phyloP scores from a whole-genome alignment of 1,140 invertebrate genomes.

The Amphibalanus amphitrite region DNA sequence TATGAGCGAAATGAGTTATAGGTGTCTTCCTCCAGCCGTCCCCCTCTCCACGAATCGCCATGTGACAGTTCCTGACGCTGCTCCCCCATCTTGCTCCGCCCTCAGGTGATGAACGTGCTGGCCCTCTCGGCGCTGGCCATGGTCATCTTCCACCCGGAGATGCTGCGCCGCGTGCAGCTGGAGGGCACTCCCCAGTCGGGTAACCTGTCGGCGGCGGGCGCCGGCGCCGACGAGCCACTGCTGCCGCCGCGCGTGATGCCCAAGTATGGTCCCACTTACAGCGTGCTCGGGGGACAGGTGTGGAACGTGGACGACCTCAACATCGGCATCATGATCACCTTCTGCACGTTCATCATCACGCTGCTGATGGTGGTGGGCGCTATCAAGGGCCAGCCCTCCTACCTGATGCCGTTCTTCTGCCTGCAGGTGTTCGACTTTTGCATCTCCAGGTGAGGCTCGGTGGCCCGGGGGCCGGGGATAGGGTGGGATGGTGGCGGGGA shows the following conservation, averaged over 20 bases:
- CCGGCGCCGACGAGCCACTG: slow-evolving; percentile 9
- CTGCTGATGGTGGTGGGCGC: slow-evolving; percentile 65
- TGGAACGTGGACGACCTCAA: slow-evolving; percentile 43
- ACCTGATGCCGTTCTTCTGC: slow-evolving; percentile 72
- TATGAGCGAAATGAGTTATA: too few species aligned
- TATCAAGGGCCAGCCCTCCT: slow-evolving; percentile 54
- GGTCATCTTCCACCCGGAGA: slow-evolving; percentile 46
- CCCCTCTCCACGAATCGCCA: too few species aligned
- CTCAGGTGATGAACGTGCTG: slow-evolving; percentile 49
- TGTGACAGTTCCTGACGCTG: not conserved
- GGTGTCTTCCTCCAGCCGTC: not conserved
- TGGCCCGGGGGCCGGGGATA: too few species aligned
- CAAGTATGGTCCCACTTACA: not conserved
- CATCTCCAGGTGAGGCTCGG: slow-evolving; percentile 50
- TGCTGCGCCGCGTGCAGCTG: slow-evolving; percentile 8
- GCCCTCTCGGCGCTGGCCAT: slow-evolving; percentile 47
- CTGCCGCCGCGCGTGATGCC: slow-evolving; percentile 8
- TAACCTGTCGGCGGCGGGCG: slow-evolving; percentile 10
- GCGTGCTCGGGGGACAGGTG: not conserved
- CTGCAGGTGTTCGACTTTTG: slow-evolving; percentile 76
- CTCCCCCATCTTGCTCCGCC: slow-evolving; percentile 18
- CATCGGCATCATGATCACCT: slow-evolving; percentile 53
- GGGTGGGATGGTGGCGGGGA: too few species aligned
- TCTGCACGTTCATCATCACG: slow-evolving; percentile 58
- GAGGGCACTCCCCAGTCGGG: not conserved